These are phyloP conservation scores for Drosophila pegasa DNA, from an alignment of 2,888 invertebrate genomes.

Conservation along the genomic window DNA sequence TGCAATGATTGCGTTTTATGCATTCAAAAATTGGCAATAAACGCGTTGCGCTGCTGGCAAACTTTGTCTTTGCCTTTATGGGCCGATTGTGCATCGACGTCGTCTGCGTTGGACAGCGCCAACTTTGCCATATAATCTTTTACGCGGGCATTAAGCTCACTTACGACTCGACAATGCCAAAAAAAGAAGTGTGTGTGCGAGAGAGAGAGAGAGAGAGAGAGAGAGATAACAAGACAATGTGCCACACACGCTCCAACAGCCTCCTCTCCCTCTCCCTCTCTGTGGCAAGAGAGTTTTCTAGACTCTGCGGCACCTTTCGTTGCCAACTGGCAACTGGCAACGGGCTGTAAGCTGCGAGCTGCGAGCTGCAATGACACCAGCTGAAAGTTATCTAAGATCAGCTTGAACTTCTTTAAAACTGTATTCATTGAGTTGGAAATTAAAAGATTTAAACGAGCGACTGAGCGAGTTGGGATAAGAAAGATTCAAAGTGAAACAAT, in stretches of 20 bases:
- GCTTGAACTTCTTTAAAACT: slow-evolving; percentile 12
- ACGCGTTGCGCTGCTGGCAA: slow-evolving; percentile 65
- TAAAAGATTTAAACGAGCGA: not conserved
- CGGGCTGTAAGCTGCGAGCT: slow-evolving; percentile 18
- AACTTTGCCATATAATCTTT: slow-evolving; percentile 77
- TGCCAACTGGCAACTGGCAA: slow-evolving; percentile 32
- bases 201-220: not conserved
- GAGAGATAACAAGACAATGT: slow-evolving; percentile 42
- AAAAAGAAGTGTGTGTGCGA: no score
- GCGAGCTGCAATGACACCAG: slow-evolving; percentile 50
- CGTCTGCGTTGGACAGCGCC: slow-evolving; percentile 59
- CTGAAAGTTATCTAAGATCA: slow-evolving; percentile 41
- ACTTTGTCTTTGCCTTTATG: slow-evolving; percentile 62
- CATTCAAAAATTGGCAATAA: slow-evolving; percentile 79
- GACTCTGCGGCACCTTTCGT: slow-evolving; percentile 49
- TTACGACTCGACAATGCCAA: slow-evolving; percentile 57
- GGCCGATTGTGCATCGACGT: slow-evolving; percentile 17
- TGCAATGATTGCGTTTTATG: slow-evolving; percentile 69
- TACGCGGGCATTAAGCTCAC: slow-evolving; percentile 74
- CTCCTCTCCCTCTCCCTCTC: not conserved
- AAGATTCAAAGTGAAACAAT: not conserved
- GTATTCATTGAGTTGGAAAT: not conserved
- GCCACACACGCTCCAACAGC: not conserved
- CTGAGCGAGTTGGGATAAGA: not conserved
- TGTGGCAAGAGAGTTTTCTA: slow-evolving; percentile 22